These are phyloP conservation scores for Xylota segnis DNA, from an alignment of 2,888 invertebrate species.

Conservation along the genomic window DNA sequence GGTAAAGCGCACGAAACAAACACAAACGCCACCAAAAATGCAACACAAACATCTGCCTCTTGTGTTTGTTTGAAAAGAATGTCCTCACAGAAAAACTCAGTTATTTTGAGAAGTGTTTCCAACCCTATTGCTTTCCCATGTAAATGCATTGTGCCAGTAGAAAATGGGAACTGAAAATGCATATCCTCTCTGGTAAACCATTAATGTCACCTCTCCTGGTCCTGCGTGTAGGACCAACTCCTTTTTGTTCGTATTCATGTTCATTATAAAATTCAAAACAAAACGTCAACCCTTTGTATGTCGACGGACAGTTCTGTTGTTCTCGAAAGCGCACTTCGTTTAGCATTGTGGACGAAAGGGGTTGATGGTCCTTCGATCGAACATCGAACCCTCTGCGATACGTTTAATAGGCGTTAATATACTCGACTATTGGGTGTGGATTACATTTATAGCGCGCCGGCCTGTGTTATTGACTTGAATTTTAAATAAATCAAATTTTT, in stretches of 20 bases:
- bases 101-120: slow-evolving; percentile 17
- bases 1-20: slow-evolving; percentile 37
- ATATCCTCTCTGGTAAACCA: slow-evolving; percentile 62
- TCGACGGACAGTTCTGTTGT: slow-evolving; percentile 30
- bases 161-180: slow-evolving; percentile 65
- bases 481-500: slow-evolving; percentile 63
- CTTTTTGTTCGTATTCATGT: slow-evolving; percentile 40
- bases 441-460: slow-evolving; percentile 30
- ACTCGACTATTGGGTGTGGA: slow-evolving; percentile 69
- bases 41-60: slow-evolving; percentile 74
- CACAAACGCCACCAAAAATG: slow-evolving; percentile 29
- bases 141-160: slow-evolving; percentile 38
- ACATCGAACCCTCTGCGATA: slow-evolving; percentile 43
- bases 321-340: slow-evolving; percentile 50
- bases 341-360: slow-evolving; percentile 28
- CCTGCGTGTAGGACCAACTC: slow-evolving; percentile 22
- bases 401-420: slow-evolving; percentile 69
- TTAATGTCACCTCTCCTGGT: slow-evolving; percentile 55
- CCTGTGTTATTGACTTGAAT: slow-evolving; percentile 6
- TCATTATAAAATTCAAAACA: slow-evolving; percentile 68
- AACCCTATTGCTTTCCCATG: slow-evolving; percentile 40
- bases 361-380: slow-evolving; percentile 42
- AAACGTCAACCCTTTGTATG: slow-evolving; percentile 68
- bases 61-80: slow-evolving; percentile 29
- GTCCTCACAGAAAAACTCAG: slow-evolving; percentile 30